Evolutionary conservation across 2,888 invertebrate species (phyloP), one percentile per base, ranked within the genome.

Genomic region (Agonopterix arenella): DNA sequence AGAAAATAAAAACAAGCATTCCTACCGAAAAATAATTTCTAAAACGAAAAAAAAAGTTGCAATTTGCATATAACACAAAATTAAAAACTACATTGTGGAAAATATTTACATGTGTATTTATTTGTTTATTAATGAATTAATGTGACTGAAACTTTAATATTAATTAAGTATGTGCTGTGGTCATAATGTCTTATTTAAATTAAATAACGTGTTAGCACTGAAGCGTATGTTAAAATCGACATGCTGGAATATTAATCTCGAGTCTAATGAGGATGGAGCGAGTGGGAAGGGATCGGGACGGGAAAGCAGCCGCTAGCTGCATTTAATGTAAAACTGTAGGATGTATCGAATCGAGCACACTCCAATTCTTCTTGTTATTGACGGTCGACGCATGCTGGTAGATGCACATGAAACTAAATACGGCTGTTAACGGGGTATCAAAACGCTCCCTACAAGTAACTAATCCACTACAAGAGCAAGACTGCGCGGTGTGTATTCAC

Each of bases 401-500:
- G 61, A 77, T 82, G 80, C 79, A 82, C 79, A 84, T 78, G 72
- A 72, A 79, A 79, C 82, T 84, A 84, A 73, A 74, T 75, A 80
- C 72, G 70, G 72, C 75, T 70, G 77, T 47, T 78, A 79, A 78
- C 74, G 66, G 76, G 76, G 57, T 61, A 59, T 70, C 68, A 71
- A 75, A 73, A 73, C 68, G 68, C 63, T 74, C 73, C 66, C 66
- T 74, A 11, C 76, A 57, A 73, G 68, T 74, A 64, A 75, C 82
- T 83, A 84, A 73, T 78, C 84, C 77, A 82, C 86, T 86, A 86
- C 86, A 69, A 78, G 76, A 75, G 76, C 79, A 76, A 80, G 77
- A 71, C 66, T 62, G 68, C 70, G 78, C 76, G 73, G 54, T 57
- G 75, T 69, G 77, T 85, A 85, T 74, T 86, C 86, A 89, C 88